Evolutionary conservation across 2,888 invertebrate genomes (phyloP).

Genomic region (Nasonia oneida): DNA sequence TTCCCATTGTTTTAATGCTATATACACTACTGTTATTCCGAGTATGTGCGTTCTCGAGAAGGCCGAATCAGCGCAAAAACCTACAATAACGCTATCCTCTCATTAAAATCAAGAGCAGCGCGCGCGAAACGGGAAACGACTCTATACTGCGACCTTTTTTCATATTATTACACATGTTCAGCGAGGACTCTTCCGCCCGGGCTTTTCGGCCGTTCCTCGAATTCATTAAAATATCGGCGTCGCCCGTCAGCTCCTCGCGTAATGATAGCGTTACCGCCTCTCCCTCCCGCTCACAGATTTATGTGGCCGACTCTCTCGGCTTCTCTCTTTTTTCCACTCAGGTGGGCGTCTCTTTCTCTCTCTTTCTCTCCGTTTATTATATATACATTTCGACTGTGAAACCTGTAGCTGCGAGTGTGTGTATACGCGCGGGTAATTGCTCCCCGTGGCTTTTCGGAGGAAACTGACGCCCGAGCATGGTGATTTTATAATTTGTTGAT

Average conservation of each 20-base stretch:
- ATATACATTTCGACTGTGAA: not conserved
- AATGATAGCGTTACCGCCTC: conserved; percentile 73
- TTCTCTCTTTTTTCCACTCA: conserved; percentile 17
- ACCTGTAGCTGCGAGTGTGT: not conserved
- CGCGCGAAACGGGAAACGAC: conserved; percentile 47
- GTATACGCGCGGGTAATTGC: conserved; percentile 19
- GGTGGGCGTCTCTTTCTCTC: conserved; percentile 48
- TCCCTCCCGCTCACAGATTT: conserved; percentile 67
- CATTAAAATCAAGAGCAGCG: conserved; percentile 33
- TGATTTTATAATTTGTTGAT: conserved; percentile 47
- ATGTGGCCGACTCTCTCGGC: conserved; percentile 63
- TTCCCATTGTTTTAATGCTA: not conserved
- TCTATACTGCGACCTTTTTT: conserved; percentile 3
- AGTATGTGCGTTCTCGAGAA: not conserved
- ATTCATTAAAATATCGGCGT: conserved; percentile 75
- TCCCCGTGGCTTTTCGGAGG: conserved; percentile 30
- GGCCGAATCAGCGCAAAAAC: not conserved
- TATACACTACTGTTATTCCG: no score
- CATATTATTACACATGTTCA: conserved; percentile 16
- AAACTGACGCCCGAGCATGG: conserved; percentile 7
- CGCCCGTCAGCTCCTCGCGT: conserved; percentile 69
- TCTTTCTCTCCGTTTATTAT: not conserved
- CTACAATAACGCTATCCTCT: not conserved
- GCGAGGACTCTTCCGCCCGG: conserved; percentile 51
- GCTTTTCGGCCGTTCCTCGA: conserved; percentile 69